Base-by-base conservation (phyloP, 2,113 vertebrate genomes). In the Rhea pennata region DNA sequence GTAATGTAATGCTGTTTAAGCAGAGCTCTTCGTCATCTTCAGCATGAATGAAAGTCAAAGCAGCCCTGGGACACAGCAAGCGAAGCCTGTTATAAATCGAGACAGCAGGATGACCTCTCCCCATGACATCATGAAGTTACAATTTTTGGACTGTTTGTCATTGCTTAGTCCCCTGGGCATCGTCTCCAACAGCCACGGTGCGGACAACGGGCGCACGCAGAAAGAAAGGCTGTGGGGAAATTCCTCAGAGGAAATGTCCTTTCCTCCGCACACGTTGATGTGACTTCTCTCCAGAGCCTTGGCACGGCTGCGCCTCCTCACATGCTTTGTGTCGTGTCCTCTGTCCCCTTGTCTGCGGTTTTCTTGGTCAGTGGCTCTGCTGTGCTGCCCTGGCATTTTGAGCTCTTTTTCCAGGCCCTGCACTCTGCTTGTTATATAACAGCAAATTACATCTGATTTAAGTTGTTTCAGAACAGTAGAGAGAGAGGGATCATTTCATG, bases 31-130 rank as follows among this genome's bases (percentile, higher is more conserved):
- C 36, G 1, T 31, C 94, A 85, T 67, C 56, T 5, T 88, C 87
- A 65, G 75, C 79, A 59, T 92, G 92, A 88, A 84, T 82, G 90
- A 85, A 90, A 95, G 83, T 87, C 87, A 36, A 59, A 50, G 66
- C 78, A 77, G 92, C 89, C 51, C 81, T 33, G 71, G 87, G 84
- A 88, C 64, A 44, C 42, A 22, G 78, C 0, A 0, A 56, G 20
- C 27, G 46, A 66, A 11, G 46, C 48, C 71, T 80, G 50, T 33
- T 51, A 54, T 26, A 86, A 74, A 84, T 64, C 82, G 81, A 33
- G 29, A 21, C 72, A 82, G 74, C 1, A 3, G 64, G 86, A 50
- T 73, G 84, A 58, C 46, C 65, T 53, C 76, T 3, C 3, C 31
- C 69, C 51, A 78, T 17, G 50, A n/a, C 88, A 81, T 56, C 10